Conservation (phyloP, 2,113 vertebrate species). For the Phaethornis superciliosus region DNA sequence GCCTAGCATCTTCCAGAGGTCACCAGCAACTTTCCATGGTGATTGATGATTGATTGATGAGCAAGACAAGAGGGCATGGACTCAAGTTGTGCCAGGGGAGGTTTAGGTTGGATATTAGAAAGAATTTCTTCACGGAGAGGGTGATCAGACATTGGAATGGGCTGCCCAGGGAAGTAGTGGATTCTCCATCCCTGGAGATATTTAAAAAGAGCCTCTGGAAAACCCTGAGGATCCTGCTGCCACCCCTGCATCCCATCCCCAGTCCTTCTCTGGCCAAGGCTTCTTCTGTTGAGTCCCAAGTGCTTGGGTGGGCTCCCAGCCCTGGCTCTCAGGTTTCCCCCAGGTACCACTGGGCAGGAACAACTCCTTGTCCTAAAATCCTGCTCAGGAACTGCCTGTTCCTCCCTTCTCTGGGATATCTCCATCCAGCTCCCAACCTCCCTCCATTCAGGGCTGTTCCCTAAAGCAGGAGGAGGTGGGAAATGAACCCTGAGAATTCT, state of each 20-base stretch:
- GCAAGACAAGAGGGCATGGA: no score
- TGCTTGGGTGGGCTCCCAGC: background rate
- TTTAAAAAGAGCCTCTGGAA: no score
- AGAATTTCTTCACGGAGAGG: no score
- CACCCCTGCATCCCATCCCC: background rate
- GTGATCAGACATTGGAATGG: no score
- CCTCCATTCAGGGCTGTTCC: no score
- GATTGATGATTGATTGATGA: no score
- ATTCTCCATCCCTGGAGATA: no score
- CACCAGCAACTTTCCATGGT: background rate
- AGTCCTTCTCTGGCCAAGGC: background rate
- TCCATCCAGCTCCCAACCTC: background rate
- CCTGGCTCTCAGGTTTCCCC: background rate
- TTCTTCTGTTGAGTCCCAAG: background rate
- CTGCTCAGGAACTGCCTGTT: background rate
- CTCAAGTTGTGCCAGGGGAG: no score
- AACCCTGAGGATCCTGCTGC: background rate
- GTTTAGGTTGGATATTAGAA: no score
- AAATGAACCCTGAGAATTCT: background rate
- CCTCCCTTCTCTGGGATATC: background rate
- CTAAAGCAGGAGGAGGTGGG: background rate
- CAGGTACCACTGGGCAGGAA: no score
- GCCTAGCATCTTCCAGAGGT: background rate
- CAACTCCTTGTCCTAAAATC: accelerated
- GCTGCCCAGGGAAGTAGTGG: no score